These are phyloP conservation scores for Valencia hispanica DNA, from an alignment of 2,797 vertebrate genomes.

Conservation along the genomic window DNA sequence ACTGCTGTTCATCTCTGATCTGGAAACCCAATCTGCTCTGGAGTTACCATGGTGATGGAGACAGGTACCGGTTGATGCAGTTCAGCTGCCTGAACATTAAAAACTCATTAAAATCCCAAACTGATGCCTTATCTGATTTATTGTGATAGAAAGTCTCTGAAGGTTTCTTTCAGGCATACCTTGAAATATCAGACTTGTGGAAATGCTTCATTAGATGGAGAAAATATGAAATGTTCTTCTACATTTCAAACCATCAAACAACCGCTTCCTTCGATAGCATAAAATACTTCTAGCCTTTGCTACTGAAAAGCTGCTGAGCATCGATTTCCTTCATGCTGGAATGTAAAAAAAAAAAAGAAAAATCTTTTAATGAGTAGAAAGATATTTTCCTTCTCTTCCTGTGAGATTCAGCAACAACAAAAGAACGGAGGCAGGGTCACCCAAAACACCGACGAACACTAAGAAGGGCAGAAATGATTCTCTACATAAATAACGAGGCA, in stretches of 20 bases:
- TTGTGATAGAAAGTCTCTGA: too few species aligned
- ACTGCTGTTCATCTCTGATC: too few species aligned
- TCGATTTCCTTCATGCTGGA: neutral
- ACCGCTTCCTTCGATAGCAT: neutral
- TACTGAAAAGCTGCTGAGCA: neutral
- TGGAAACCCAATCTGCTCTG: neutral
- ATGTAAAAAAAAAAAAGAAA: neutral
- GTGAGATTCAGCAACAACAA: neutral
- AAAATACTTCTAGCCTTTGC: too few species aligned
- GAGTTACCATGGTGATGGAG: neutral
- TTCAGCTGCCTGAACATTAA: too few species aligned
- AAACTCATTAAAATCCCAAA: too few species aligned
- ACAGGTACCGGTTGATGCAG: neutral
- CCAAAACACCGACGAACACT: neutral
- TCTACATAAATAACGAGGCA: constrained; percentile 4
- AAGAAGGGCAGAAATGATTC: constrained; percentile 11
- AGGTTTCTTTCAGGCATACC: too few species aligned
- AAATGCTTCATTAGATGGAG: too few species aligned
- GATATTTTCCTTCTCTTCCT: neutral
- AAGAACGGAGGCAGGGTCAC: neutral
- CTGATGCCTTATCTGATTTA: too few species aligned
- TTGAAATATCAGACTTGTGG: too few species aligned
- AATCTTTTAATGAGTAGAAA: neutral
- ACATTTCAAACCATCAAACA: neutral
- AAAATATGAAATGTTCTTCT: neutral